Evolutionary conservation across 1,140 invertebrate species (phyloP), one percentile per base, ranked within the genome.

Genomic region (Tetramorium simillimum): DNA sequence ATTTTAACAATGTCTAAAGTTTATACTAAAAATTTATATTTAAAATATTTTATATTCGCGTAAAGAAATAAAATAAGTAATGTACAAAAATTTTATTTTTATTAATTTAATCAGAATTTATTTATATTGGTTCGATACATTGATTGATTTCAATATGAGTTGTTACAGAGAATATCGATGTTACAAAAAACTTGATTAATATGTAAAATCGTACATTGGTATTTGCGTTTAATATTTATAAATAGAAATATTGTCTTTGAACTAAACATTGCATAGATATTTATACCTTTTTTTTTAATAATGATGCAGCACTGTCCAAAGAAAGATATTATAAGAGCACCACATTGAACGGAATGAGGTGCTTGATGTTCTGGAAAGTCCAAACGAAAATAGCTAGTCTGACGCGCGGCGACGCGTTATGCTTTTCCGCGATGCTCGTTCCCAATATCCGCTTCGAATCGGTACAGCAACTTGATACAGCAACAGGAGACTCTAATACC

Each of bases 301-400:
- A 69, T 53, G 62, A 10, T 16, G 46, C 28, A 14, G 16, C 24
- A 53, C 37, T 82, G 67, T 46, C 18, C 12, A 58, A 60, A 46
- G 37, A 53, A 46, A 82, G 14, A 2, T 82, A 82, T 82, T 40
- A 58, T 51, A 33, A 37, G 33, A 24, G 5, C 53, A 58, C 33
- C 3, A 18, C 16, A 49, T 58, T 65, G 89, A 88, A 69, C 67
- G 89, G 89, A 91, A 91, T 86, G 53, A 21, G 72, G 28, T 72
- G 73, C 53, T 75, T 73, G 58, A 24, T n/a, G 85, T 69, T 86
- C 86, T 90, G 89, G 89, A 86, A 91, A 91, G 77, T 69, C 89
- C 87, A 49, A 56, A 18, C 89, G 78, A 90, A 91, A 90, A 91
- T 90, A 90, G 90, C 89, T 58, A 84, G 56, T 46, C 72, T 56